Evolutionary conservation across 2,888 invertebrate species (phyloP), one percentile per base, ranked within the genome.

Genomic region (Dicycla oo): DNA sequence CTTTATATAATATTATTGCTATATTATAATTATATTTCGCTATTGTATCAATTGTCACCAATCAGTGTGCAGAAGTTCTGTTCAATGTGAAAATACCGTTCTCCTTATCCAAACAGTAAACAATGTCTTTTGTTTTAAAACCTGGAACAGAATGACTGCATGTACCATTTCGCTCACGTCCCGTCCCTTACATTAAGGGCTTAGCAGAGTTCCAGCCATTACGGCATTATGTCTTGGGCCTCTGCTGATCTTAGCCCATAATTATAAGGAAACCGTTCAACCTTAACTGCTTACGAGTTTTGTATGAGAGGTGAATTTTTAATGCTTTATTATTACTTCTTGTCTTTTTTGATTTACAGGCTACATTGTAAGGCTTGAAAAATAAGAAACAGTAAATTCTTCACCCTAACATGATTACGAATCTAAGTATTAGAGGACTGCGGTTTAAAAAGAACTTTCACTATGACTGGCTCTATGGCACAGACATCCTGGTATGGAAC

Each of bases 141-240:
- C 43, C 23, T 49, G 49, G 53, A 62, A 54, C n/a, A 45, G 8
- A 38, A 62, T n/a, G 13, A 23, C 23, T 47, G 58, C 43, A 23
- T 51, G 51, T 73, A 74, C 47, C 53, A 83, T 81, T 78, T 78
- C 10, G 30, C 67, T 83, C 80, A 82, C 75, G 85, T 82, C 58
- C 34, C 56, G 61, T 51, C 69, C 72, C 73, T 73, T 62, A 75
- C 67, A 73, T 75, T 69, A 83, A 53, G 60, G 63, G 43, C 63
- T 81, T 62, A 81, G 61, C 40, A 69, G 43, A 72, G 43, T 69
- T 81, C 34, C 61, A 54, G 57, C 30, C 49, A 18, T 67, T 66
- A 66, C 11, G n/a, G 11, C 51, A 53, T 73, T 23, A 66, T 75
- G 49, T 61, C 72, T 53, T 7, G 47, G 49, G 26, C 47, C 49